Evolutionary conservation across 2,888 invertebrate genomes (phyloP).

Genomic region (Eucera pruinosa): DNA sequence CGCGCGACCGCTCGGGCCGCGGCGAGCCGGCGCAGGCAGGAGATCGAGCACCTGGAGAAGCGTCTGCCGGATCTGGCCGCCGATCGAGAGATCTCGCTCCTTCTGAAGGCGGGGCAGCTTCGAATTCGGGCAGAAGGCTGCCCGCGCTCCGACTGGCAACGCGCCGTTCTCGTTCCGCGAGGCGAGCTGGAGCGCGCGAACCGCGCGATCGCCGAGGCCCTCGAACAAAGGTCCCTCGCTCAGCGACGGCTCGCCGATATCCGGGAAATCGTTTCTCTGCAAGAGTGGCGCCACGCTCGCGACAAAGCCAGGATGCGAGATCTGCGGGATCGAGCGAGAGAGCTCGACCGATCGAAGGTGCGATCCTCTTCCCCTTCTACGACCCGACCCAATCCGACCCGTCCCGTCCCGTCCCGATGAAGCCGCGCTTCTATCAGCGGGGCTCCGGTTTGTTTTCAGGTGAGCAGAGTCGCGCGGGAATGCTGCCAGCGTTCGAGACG

Average conservation of each 20-base stretch:
- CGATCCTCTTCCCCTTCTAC: neutral
- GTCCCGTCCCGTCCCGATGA: no score
- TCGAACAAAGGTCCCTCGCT: constrained; percentile 75
- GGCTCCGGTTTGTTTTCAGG: neutral
- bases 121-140: constrained; percentile 63
- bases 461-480: constrained; percentile 3
- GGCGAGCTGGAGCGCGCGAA: constrained; percentile 66
- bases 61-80: constrained; percentile 44
- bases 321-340: constrained; percentile 71
- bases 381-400: no score
- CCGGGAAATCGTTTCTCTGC: constrained; percentile 71
- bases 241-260: constrained; percentile 75
- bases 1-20: constrained; percentile 54
- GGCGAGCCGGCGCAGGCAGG: constrained; percentile 58
- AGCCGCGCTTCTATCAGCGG: fast-evolving
- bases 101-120: constrained; percentile 75
- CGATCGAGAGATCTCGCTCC: constrained; percentile 69
- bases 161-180: constrained; percentile 69
- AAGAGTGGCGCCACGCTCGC: constrained; percentile 80
- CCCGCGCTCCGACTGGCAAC: constrained; percentile 57
- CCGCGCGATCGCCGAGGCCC: constrained; percentile 72
- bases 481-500: neutral
- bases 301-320: constrained; percentile 75
- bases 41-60: constrained; percentile 43
- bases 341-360: constrained; percentile 78